These are phyloP conservation scores for Flabesymbios commensalis DNA, from an alignment of 2,888 invertebrate species.

Conservation along the genomic window DNA sequence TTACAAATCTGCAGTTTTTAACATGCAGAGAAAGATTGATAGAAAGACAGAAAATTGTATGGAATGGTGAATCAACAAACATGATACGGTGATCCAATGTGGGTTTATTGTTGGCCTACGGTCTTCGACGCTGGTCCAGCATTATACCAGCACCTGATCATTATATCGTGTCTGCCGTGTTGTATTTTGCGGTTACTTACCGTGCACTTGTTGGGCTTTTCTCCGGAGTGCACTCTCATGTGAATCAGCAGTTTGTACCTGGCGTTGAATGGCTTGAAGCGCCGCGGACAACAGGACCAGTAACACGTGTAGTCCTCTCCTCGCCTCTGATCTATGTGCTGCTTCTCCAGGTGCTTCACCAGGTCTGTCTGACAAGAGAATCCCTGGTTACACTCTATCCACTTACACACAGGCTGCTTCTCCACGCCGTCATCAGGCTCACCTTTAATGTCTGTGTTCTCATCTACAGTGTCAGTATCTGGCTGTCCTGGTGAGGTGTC, in stretches of 20 bases:
- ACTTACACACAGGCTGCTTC: slow-evolving; percentile 46
- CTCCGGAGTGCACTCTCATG: slow-evolving; percentile 61
- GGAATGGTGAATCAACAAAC: too few relatives aligned
- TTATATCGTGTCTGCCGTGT: too few relatives aligned
- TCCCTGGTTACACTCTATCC: slow-evolving; percentile 57
- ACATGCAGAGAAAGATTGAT: too few relatives aligned
- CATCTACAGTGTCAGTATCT: too few relatives aligned
- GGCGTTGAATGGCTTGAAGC: slow-evolving; percentile 60
- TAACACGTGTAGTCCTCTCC: slow-evolving; percentile 61
- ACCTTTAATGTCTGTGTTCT: slow-evolving; percentile 20
- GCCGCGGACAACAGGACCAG: slow-evolving; percentile 57
- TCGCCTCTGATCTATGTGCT: slow-evolving; percentile 60
- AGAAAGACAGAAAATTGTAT: too few relatives aligned
- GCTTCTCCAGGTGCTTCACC: slow-evolving; percentile 59
- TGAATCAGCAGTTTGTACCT: slow-evolving; percentile 61
- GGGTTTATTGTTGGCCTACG: too few relatives aligned
- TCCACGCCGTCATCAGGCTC: slow-evolving; percentile 48
- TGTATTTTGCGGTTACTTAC: slow-evolving; percentile 52
- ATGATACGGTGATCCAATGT: too few relatives aligned
- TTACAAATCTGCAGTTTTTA: too few relatives aligned
- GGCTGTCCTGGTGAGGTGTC: too few relatives aligned
- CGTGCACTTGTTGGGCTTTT: slow-evolving; percentile 61
- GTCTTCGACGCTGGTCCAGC: too few relatives aligned
- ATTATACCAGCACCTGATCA: too few relatives aligned
- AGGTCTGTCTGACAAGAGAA: slow-evolving; percentile 57